These are phyloP conservation scores for Ifrita kowaldi DNA, from an alignment of 2,113 vertebrate genomes.

Conservation along the genomic window DNA sequence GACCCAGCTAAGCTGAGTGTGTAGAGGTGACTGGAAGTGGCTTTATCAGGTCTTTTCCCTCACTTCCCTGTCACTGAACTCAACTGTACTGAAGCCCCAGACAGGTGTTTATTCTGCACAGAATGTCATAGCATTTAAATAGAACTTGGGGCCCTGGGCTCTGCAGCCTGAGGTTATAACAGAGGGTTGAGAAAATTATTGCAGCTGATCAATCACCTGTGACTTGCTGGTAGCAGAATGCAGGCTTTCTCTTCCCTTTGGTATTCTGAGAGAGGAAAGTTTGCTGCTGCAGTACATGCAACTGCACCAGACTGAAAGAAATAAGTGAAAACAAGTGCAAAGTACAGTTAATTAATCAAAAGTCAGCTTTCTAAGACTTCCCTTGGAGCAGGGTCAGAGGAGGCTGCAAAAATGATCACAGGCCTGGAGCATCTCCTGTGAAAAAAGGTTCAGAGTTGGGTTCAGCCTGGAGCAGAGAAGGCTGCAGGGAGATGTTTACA, in stretches of 20 bases:
- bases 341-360: fast-evolving
- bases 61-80: neutral
- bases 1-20: too few relatives aligned
- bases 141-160: neutral
- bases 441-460: neutral
- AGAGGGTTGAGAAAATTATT: fast-evolving
- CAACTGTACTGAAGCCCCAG: neutral
- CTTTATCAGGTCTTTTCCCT: neutral
- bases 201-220: too few relatives aligned
- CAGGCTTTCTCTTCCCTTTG: neutral
- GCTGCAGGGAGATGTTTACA: fast-evolving
- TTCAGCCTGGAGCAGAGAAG: neutral
- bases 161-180: neutral
- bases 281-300: neutral
- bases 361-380: neutral
- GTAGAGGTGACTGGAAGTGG: too few relatives aligned
- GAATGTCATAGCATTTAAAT: neutral
- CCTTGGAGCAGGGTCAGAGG: neutral
- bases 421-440: neutral
- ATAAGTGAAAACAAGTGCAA: fast-evolving
- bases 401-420: neutral
- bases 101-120: neutral
- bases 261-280: neutral
- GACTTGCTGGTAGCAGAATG: too few relatives aligned
- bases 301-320: neutral